Evolutionary conservation across 2,113 vertebrate species (phyloP).

Genomic region (Ceyx melanurus): DNA sequence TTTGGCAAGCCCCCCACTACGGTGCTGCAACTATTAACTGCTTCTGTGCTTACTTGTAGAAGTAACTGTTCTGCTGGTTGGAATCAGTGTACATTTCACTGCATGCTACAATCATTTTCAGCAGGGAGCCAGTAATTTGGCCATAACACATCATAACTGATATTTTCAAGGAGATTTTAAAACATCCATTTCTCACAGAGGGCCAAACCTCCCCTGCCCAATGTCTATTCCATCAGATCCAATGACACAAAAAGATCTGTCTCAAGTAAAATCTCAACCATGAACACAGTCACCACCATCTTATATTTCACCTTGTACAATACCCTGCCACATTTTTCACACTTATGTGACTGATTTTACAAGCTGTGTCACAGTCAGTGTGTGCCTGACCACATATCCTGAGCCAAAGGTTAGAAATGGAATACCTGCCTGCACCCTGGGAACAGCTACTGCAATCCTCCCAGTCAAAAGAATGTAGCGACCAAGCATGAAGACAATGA

Average conservation of each 20-base stretch:
- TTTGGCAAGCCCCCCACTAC: not conserved
- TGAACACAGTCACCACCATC: not conserved
- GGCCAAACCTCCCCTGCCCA: not conserved
- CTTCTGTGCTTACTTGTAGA: slow-evolving; percentile 8
- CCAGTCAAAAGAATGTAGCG: slow-evolving; percentile 10
- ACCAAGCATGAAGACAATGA: slow-evolving; percentile 32
- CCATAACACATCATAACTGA: not conserved
- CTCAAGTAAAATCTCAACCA: not conserved
- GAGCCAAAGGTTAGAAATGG: not conserved
- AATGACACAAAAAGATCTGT: not conserved
- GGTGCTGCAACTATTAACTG: not conserved
- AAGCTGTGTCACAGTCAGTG: not conserved
- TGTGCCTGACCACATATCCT: not conserved
- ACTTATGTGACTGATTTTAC: not conserved
- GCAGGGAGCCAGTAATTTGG: slow-evolving; percentile 6
- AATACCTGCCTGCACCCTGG: slow-evolving; percentile 30
- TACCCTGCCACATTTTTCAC: not conserved
- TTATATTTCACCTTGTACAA: not conserved
- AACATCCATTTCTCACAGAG: not conserved
- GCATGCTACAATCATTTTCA: not conserved
- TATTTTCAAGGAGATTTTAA: not conserved
- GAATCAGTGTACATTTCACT: not conserved
- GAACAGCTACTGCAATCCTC: not conserved
- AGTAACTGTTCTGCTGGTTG: not conserved
- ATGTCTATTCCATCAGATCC: not conserved